Evolutionary conservation across 2,797 vertebrate genomes (phyloP), one percentile per base, ranked within the genome.

Genomic region (Taeniopygia guttata): DNA sequence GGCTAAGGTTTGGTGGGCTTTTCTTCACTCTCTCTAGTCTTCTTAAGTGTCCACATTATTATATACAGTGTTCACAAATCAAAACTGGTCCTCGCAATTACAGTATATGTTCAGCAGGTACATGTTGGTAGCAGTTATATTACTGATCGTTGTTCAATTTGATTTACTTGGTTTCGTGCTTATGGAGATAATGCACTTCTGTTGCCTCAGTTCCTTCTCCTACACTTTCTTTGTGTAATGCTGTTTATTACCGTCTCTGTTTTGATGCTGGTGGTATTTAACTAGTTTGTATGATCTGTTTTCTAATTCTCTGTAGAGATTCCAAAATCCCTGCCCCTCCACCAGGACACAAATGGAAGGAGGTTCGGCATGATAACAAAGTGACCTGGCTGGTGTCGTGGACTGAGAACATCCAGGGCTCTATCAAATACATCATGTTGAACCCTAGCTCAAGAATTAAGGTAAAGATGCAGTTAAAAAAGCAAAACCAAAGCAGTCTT

Each of bases 351-450:
- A 99, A 98, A 93, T 99, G 99, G 99, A 99, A 99, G 97, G 99
- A 99, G 90, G 98, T 99, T 68, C 98, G 99, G 64, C 98, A 99
- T 90, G 99, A 99, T 96, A 99, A 99, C 96, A 99, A 99, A 91
- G 99, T 99, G 94, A 99, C 99, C 76, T 99, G 99, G 99, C 96
- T 99, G 94, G 99, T 98, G 16, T 99, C 99, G 8, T 99, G 99
- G 99, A 99, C 99, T 3, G 99, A 99, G 96, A 99, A 99, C 96
- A 99, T 99, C 96, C 99, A 99, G 90, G 98, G 99, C 81, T 99
- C 99, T 63, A 99, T 99, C 97, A 99, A 99, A 95, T 99, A 99
- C 96, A 99, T 99, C 94, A 99, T 99, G 99, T 97, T 99, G 94
- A 99, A 99, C 78, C 99, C 99, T 36, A 99, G 99, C 95, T 99